A percentile compares a stretch with the other conserved stretches of the same genome.
Conservation (phyloP, 2,888 invertebrate species). For the Synergus laeviventris region DNA sequence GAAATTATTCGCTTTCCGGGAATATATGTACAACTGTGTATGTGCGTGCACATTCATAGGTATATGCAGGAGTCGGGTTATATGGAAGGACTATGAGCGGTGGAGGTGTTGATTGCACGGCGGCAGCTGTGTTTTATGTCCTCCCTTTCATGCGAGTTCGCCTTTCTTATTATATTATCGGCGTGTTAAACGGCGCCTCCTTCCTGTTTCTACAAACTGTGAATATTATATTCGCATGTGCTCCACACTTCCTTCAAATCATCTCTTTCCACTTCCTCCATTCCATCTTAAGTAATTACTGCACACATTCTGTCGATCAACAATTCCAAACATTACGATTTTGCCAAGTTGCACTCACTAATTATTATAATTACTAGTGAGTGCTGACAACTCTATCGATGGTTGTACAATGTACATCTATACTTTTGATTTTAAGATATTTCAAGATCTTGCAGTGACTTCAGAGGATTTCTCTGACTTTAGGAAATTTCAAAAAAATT, state of each 20-base stretch:
- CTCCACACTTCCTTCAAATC: neutral
- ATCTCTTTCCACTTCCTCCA: neutral
- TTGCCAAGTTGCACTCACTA: too few relatives aligned
- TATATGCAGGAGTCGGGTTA: conserved; percentile 17
- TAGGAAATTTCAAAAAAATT: too few relatives aligned
- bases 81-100: conserved; percentile 50
- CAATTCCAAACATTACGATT: neutral
- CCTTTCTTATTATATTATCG: conserved; percentile 71
- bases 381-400: too few relatives aligned
- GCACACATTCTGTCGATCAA: neutral
- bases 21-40: conserved; percentile 63
- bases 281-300: conserved; percentile 19
- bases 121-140: conserved; percentile 74
- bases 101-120: conserved; percentile 72
- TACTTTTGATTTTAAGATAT: too few relatives aligned
- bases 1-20: conserved; percentile 75
- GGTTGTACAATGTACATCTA: too few relatives aligned
- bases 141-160: conserved; percentile 55
- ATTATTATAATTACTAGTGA: too few relatives aligned
- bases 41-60: conserved; percentile 29
- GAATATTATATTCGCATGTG: conserved; percentile 66
- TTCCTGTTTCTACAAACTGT: conserved; percentile 69
- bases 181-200: conserved; percentile 69
- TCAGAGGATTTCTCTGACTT: too few relatives aligned
- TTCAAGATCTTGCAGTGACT: too few relatives aligned